Percentiles rank a stretch among this genome's conserved stretches.
These are phyloP conservation scores for Laticauda colubrina DNA, from an alignment of 2,113 vertebrate species.

Conservation along the genomic window DNA sequence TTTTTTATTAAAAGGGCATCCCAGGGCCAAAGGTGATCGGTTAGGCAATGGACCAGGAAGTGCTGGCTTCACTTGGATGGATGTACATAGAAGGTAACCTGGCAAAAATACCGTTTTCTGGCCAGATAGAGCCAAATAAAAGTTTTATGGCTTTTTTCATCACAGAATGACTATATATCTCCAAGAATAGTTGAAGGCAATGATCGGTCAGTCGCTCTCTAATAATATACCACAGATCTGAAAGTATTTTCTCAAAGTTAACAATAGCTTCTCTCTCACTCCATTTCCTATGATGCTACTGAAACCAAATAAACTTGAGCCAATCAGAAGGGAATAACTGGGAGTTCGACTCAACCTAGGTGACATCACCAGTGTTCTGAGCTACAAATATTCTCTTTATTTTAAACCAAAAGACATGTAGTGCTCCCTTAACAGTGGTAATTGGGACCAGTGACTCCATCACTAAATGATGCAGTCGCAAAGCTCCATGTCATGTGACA, in stretches of 20 bases:
- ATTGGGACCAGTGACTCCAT: too few relatives aligned
- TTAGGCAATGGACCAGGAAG: not conserved
- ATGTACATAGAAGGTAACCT: not conserved
- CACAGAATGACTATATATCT: not conserved
- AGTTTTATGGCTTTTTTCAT: not conserved
- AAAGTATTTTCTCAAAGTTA: not conserved
- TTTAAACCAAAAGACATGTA: too few relatives aligned
- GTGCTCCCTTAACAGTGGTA: too few relatives aligned
- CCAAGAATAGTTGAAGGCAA: not conserved
- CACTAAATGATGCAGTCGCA: too few relatives aligned
- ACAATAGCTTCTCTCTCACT: not conserved
- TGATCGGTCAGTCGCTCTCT: not conserved
- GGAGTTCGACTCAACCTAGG: too few relatives aligned
- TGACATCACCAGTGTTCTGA: too few relatives aligned
- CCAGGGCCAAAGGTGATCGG: not conserved
- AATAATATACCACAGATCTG: not conserved
- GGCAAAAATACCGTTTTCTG: not conserved
- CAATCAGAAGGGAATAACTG: not conserved
- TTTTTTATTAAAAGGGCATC: not conserved
- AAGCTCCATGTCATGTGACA: too few relatives aligned
- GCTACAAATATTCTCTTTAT: too few relatives aligned
- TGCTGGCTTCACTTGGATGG: not conserved
- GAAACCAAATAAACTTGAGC: not conserved
- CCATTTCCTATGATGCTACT: not conserved
- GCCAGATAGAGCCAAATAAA: not conserved